Percentiles rank a stretch among this genome's conserved stretches.
These are phyloP conservation scores for Cantharis rustica DNA, from an alignment of 2,888 invertebrate species.

Conservation along the genomic window DNA sequence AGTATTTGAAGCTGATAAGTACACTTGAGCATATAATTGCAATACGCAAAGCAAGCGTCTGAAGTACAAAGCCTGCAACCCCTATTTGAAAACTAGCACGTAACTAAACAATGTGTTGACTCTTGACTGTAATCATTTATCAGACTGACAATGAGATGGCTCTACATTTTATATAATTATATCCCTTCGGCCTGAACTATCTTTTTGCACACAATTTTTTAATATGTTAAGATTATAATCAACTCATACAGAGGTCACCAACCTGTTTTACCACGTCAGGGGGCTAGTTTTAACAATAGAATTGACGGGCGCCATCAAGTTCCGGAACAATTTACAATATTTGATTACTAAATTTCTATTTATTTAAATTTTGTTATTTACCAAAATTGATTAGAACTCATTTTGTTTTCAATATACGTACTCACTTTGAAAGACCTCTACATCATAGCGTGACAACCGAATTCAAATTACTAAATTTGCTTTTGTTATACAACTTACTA, in stretches of 20 bases:
- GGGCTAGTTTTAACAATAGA: neutral
- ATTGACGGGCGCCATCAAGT: neutral
- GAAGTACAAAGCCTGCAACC: too few relatives aligned
- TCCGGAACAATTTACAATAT: neutral
- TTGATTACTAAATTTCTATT: neutral
- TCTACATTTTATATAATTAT: too few relatives aligned
- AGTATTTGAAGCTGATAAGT: too few relatives aligned
- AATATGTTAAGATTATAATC: neutral
- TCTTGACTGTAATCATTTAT: too few relatives aligned
- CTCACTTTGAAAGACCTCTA: neutral
- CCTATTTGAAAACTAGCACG: too few relatives aligned
- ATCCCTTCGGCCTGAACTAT: neutral
- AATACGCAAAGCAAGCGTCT: too few relatives aligned
- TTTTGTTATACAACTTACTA: neutral
- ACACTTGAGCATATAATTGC: too few relatives aligned
- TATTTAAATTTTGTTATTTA: neutral
- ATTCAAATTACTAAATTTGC: neutral
- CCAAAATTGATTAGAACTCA: neutral
- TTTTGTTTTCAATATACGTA: neutral
- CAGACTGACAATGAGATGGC: too few relatives aligned
- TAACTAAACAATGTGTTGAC: too few relatives aligned
- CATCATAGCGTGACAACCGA: neutral
- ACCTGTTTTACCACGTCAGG: neutral
- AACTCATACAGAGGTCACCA: neutral
- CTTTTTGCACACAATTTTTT: neutral